Evolutionary conservation across 2,797 vertebrate genomes (phyloP).

Genomic region (Acanthurus tractus): DNA sequence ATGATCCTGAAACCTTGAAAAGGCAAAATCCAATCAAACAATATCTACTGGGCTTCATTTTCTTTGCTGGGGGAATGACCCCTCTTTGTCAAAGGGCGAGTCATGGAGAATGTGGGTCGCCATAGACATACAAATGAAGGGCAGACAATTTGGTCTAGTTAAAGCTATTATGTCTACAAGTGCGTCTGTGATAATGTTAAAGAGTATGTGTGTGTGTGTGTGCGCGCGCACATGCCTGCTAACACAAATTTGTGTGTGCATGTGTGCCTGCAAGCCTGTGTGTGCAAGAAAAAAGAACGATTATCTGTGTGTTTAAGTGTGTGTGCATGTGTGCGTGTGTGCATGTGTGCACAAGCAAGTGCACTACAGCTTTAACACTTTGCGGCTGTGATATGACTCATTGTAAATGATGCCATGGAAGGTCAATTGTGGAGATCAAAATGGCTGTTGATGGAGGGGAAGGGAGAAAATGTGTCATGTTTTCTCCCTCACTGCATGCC

Average conservation of each 20-base stretch:
- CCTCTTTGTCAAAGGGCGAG: constrained; percentile 88
- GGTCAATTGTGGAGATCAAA: constrained; percentile 89
- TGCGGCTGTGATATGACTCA: constrained; percentile 86
- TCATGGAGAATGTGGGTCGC: constrained; percentile 82
- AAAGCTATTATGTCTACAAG: constrained; percentile 87
- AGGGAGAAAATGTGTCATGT: constrained; percentile 78
- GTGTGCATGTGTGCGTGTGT: constrained; percentile 40
- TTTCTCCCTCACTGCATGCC: constrained; percentile 70
- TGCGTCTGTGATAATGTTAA: constrained; percentile 64
- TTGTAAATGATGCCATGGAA: constrained; percentile 88
- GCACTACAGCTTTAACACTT: constrained; percentile 84
- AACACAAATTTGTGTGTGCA: constrained; percentile 42
- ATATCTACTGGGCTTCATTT: constrained; percentile 89
- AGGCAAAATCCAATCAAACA: constrained; percentile 91
- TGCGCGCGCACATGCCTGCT: constrained; percentile 16
- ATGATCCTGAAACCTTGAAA: constrained; percentile 89
- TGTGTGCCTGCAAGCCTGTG: constrained; percentile 33
- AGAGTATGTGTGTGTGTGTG: constrained; percentile 16
- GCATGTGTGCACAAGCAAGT: constrained; percentile 32
- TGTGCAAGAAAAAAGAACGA: constrained; percentile 52
- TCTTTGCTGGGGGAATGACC: constrained; percentile 84
- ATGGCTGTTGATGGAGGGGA: constrained; percentile 83
- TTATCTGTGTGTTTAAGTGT: constrained; percentile 64
- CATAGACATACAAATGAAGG: constrained; percentile 87
- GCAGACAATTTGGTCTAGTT: constrained; percentile 87